Evolutionary conservation across 2,113 vertebrate species (phyloP), one percentile per base, ranked within the genome.

Genomic region (Dipodomys spectabilis): DNA sequence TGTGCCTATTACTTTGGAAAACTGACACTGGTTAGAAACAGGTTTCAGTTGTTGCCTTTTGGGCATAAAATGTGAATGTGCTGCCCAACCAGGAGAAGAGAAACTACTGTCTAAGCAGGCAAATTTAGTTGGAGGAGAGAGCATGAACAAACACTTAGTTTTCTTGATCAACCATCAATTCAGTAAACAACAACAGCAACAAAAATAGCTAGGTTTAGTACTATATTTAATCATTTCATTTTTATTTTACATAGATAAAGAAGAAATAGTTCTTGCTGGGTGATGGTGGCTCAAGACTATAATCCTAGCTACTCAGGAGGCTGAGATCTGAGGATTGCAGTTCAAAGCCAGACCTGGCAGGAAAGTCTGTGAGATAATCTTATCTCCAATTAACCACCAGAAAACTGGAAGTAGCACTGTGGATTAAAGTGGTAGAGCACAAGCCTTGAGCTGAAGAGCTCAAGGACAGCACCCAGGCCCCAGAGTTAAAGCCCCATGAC

Each of bases 1-100:
- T 97, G 89, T 86, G 92, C 96, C 96, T 97, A 97, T 96, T 97
- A 95, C 97, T 98, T 98, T 97, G 88, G 97, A 98, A 95, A 91
- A 97, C 71, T 96, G 96, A 97, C 92, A 97, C 72, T 96, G 92
- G 85, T 97, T 96, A 95, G 97, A 96, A 96, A 96, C 79, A 97
- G 87, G 96, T 96, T 97, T 96, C 72, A 93, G 45, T 92, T 97
- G 94, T 97, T 95, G 32, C 97, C 87, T 97, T 97, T 91, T 96
- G 97, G 95, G 90, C 94, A 98, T 60, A 64, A 95, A 44, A 83
- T 95, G 45, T 96, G 87, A 96, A 93, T 93, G 69, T 27, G 60
- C 95, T 96, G 23, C 32, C 75, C 27, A 84, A 72, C 39, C 81
- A 90, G 45, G 79, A 94, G 72, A 81, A 95, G 25, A 82, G 0